A percentile compares a stretch with the other conserved stretches of the same genome.
Conservation (phyloP, 2,888 invertebrate genomes). For the Megalurothrips usitatus region DNA sequence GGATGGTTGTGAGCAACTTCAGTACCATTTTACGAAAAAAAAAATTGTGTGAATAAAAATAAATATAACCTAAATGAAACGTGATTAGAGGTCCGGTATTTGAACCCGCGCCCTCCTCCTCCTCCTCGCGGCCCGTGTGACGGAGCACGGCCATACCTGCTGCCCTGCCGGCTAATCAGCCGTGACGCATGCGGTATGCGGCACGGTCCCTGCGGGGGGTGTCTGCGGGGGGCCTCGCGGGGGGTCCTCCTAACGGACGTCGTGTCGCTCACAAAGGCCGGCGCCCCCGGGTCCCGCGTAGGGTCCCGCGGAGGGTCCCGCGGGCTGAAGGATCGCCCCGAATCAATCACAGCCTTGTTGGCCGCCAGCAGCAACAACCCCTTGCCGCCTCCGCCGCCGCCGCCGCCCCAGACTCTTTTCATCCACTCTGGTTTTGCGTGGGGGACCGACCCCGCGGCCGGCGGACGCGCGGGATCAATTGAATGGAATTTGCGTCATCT, state of each 20-base stretch:
- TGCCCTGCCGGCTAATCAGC: slow-evolving; percentile 1
- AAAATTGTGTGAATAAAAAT: too few species aligned
- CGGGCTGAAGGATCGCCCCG: not conserved
- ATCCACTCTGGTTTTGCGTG: not conserved
- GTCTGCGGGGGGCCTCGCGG: too few species aligned
- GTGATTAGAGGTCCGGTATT: too few species aligned
- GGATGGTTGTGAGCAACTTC: too few species aligned
- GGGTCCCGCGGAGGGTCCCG: too few species aligned
- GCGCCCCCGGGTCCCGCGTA: not conserved
- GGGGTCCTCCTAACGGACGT: not conserved
- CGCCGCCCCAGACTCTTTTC: not conserved
- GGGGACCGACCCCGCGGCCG: too few species aligned
- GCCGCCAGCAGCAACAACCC: not conserved
- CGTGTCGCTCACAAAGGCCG: not conserved
- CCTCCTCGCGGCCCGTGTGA: too few species aligned
- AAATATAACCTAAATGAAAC: too few species aligned
- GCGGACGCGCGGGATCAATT: not conserved
- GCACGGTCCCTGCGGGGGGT: too few species aligned
- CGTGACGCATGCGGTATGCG: slow-evolving; percentile 21
- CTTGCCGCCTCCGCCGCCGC: not conserved
- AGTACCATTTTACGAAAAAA: too few species aligned
- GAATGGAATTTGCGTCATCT: not conserved
- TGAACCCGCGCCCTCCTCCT: too few species aligned
- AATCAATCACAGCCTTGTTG: slow-evolving; percentile 4
- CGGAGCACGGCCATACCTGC: not conserved